phyloP scores from a whole-genome alignment of 2,113 vertebrate genomes.

The Sinocyclocheilus maitianheensis region DNA sequence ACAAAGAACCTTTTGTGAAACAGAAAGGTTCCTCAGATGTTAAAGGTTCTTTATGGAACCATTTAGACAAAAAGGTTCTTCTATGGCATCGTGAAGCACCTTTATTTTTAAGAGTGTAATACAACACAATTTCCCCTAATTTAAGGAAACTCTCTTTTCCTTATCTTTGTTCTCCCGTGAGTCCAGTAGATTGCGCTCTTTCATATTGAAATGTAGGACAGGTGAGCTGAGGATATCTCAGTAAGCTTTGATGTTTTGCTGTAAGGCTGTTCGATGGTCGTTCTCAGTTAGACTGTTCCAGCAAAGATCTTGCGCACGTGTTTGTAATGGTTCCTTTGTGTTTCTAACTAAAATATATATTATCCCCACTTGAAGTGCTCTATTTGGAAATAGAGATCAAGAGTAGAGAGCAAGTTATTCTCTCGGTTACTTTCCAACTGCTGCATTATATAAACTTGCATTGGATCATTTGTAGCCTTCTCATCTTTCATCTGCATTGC shows the following conservation, averaged over 20 bases:
- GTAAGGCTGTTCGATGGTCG: background rate
- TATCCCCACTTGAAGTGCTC: background rate
- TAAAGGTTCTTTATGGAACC: too few relatives aligned
- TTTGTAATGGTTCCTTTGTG: constrained; percentile 3
- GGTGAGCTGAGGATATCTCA: constrained; percentile 44
- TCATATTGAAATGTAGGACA: constrained; percentile 51
- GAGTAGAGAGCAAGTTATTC: background rate
- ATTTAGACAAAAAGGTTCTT: too few relatives aligned
- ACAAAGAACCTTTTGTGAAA: too few relatives aligned
- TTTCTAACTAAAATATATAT: background rate
- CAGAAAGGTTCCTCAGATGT: too few relatives aligned
- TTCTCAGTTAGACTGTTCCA: background rate
- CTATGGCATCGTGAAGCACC: too few relatives aligned
- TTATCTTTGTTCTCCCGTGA: background rate
- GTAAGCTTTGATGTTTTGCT: constrained; percentile 4
- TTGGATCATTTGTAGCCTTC: background rate
- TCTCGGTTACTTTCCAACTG: background rate
- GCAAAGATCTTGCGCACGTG: background rate
- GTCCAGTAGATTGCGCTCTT: constrained; percentile 38
- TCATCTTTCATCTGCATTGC: background rate
- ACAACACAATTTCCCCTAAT: background rate
- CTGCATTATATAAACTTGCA: constrained; percentile 7
- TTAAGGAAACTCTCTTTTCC: background rate
- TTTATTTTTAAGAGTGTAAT: background rate
- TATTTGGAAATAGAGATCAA: background rate